phyloP scores from a whole-genome alignment of 2,797 vertebrate genomes.

The Syncerus caffer region DNA sequence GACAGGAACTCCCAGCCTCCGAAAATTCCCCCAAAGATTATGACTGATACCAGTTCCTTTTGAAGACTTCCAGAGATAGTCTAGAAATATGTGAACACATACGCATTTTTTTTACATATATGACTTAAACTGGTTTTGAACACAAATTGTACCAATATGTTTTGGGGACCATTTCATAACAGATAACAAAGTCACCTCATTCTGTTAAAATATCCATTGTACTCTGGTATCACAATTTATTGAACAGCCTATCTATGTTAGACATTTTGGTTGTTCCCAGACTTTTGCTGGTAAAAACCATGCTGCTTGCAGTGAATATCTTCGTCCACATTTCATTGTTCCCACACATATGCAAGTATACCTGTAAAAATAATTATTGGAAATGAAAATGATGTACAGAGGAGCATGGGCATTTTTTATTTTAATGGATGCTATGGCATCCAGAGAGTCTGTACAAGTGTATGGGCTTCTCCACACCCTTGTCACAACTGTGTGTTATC shows the following conservation, averaged over 20 bases:
- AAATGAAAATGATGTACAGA: neutral
- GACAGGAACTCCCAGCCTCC: neutral
- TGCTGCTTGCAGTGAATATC: neutral
- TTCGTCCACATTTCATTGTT: neutral
- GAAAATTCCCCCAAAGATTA: neutral
- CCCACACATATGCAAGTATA: neutral
- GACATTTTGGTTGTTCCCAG: neutral
- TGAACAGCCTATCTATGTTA: neutral
- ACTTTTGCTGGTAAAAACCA: neutral
- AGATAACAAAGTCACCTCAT: neutral
- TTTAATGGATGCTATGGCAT: neutral
- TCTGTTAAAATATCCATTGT: neutral
- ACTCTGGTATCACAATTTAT: neutral
- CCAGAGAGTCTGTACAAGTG: neutral
- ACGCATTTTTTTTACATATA: neutral
- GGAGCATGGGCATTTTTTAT: neutral
- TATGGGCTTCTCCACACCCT: neutral
- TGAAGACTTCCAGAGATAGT: neutral
- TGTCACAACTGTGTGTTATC: neutral
- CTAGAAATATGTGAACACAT: neutral
- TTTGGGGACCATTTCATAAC: neutral
- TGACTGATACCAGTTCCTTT: neutral
- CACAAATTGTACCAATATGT: neutral
- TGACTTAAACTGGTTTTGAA: neutral
- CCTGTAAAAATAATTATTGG: constrained; percentile 21